Conservation (phyloP, 2,113 vertebrate genomes). For the Tapirus terrestris region DNA sequence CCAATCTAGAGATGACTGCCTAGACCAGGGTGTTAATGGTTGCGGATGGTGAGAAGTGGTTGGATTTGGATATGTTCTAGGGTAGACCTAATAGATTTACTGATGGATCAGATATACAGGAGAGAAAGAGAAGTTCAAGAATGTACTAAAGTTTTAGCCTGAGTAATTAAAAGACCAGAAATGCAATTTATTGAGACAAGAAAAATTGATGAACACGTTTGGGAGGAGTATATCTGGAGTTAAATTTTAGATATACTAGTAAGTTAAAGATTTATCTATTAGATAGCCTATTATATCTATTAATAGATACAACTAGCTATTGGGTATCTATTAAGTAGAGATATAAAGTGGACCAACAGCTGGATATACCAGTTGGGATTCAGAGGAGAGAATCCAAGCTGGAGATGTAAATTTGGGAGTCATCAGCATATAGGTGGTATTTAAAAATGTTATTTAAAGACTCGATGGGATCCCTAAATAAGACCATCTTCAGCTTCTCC, state of each 20-base stretch:
- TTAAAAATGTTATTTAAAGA: conserved; percentile 44
- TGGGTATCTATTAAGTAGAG: neutral
- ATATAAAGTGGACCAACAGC: neutral
- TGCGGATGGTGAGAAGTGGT: neutral
- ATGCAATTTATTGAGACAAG: neutral
- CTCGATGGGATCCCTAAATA: neutral
- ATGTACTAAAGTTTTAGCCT: neutral
- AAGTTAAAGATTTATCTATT: neutral
- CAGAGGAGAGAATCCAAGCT: neutral
- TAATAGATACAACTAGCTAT: neutral
- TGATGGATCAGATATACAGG: neutral
- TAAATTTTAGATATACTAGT: neutral
- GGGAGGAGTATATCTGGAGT: neutral
- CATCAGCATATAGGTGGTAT: neutral
- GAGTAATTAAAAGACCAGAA: conserved; percentile 40
- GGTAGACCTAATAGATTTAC: neutral
- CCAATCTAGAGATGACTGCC: neutral
- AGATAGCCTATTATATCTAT: neutral
- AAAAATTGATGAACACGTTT: neutral
- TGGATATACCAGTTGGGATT: neutral
- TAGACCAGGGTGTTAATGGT: neutral
- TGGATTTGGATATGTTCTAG: neutral
- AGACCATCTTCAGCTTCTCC: neutral
- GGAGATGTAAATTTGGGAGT: neutral
- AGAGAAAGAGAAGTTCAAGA: neutral